Evolutionary conservation across 1,140 invertebrate species (phyloP).

Genomic region (Physella acuta): DNA sequence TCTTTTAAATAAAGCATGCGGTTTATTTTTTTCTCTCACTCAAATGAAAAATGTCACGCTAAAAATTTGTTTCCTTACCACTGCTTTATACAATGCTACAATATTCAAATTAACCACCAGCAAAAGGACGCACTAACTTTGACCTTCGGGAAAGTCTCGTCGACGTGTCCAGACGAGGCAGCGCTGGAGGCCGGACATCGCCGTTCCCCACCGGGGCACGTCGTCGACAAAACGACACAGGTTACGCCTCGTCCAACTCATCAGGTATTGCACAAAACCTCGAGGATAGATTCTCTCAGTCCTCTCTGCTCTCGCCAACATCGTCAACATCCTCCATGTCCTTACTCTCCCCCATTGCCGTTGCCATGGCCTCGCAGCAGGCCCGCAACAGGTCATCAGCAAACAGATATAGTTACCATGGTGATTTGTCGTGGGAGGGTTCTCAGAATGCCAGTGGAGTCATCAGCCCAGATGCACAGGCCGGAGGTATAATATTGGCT

Average conservation of each 20-base stretch:
- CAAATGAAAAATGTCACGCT: no score
- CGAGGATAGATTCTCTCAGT: neutral
- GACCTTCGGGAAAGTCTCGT: constrained; percentile 53
- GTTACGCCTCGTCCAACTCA: constrained; percentile 51
- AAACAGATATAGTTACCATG: constrained; percentile 24
- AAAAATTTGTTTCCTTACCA: no score
- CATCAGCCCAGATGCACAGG: neutral
- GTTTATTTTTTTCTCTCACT: no score
- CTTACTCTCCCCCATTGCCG: constrained; percentile 15
- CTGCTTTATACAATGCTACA: no score
- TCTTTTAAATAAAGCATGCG: no score
- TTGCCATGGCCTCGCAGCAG: constrained; percentile 7
- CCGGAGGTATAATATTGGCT: constrained; percentile 5
- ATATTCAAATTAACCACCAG: no score
- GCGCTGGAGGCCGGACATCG: constrained; percentile 37
- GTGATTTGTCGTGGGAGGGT: constrained; percentile 16
- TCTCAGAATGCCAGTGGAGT: neutral
- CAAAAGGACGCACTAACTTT: constrained; percentile 54
- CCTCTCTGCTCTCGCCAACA: neutral
- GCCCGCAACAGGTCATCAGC: neutral
- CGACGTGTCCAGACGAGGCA: constrained; percentile 39
- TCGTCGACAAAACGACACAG: constrained; percentile 44
- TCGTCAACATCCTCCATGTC: neutral
- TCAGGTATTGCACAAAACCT: constrained; percentile 40
- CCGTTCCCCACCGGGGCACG: constrained; percentile 34